A percentile compares a stretch with the other conserved stretches of the same genome.
Evolutionary conservation across 2,888 invertebrate species (phyloP).

Genomic region (Agonopterix heracliana): DNA sequence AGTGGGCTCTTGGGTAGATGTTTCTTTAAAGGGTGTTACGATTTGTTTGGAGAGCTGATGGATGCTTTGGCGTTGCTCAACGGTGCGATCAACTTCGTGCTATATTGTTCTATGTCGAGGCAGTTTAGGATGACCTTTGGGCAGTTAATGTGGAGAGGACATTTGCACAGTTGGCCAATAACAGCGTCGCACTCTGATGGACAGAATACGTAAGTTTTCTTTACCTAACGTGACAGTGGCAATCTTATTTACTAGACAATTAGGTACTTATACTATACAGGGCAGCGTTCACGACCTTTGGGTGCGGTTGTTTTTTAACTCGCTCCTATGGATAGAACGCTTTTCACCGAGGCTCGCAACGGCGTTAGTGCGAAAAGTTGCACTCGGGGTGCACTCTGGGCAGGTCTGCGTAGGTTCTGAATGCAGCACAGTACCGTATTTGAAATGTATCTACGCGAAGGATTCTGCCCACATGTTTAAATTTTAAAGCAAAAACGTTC

Average conservation of each 20-base stretch:
- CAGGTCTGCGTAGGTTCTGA: too few relatives aligned
- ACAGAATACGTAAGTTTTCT: conserved; percentile 78
- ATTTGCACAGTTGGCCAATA: conserved; percentile 59
- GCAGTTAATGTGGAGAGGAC: conserved; percentile 64
- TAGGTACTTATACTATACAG: neutral
- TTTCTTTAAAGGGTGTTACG: conserved; percentile 89
- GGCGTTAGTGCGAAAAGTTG: too few relatives aligned
- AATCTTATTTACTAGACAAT: neutral
- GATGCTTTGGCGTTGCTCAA: conserved; percentile 93
- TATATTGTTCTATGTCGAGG: conserved; percentile 95
- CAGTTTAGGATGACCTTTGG: conserved; percentile 85
- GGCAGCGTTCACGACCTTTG: too few relatives aligned
- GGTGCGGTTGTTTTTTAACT: too few relatives aligned
- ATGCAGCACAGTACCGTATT: too few relatives aligned
- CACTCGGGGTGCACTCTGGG: too few relatives aligned
- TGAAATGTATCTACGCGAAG: neutral
- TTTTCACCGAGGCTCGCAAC: too few relatives aligned
- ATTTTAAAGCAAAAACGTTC: too few relatives aligned
- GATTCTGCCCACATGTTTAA: too few relatives aligned
- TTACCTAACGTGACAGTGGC: neutral
- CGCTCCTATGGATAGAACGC: too few relatives aligned
- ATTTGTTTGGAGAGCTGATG: conserved; percentile 89
- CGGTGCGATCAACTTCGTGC: conserved; percentile 94
- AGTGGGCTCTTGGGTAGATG: conserved; percentile 74
- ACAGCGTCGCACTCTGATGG: conserved; percentile 77